Base-by-base conservation (phyloP, 1,140 invertebrate species). In the Cydia pomonella region DNA sequence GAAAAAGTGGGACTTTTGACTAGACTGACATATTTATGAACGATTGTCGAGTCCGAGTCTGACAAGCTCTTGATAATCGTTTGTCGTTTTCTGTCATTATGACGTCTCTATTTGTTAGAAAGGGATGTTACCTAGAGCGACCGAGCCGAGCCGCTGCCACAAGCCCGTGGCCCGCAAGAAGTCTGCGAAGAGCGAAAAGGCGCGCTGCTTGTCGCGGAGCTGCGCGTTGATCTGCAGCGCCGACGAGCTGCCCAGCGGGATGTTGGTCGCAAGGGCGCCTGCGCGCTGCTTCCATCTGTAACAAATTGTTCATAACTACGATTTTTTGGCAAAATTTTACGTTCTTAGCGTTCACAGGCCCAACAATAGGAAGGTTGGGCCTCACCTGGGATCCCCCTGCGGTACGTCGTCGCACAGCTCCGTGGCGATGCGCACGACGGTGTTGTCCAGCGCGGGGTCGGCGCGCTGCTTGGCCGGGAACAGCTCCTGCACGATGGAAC, bases 331-430 rank as follows among this genome's bases (percentile, higher is more conserved):
- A n/a, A n/a, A n/a, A n/a, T n/a, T n/a, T n/a, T n/a, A n/a, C n/a
- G n/a, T n/a, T n/a, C n/a, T n/a, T n/a, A n/a, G n/a, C n/a, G n/a
- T n/a, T n/a, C n/a, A n/a, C n/a, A n/a, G n/a, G n/a, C n/a, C n/a
- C n/a, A n/a, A n/a, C n/a, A n/a, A n/a, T n/a, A n/a, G 27, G 27
- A 29, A 7, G 29, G 29, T 33, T 33, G 29, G 29, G 29, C 6
- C 29, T 33, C 29, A 98, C 79, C 98, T 93, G 1, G 98, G 98
- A 95, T 99, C 98, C 66, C 96, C 95, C 1, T 96, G 95, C 7
- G 98, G 98, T 78, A 96, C 95, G 92, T 99, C 98, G 90, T 99
- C 96, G 63, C 98, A 95, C 72, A 99, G 93, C 84, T 97, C 96
- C 75, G 94, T 94, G 74, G 96, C 97, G 0, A 98, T 94, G 59